These are phyloP conservation scores for Epinephelus malabaricus DNA, from an alignment of 2,797 vertebrate species.

Conservation along the genomic window DNA sequence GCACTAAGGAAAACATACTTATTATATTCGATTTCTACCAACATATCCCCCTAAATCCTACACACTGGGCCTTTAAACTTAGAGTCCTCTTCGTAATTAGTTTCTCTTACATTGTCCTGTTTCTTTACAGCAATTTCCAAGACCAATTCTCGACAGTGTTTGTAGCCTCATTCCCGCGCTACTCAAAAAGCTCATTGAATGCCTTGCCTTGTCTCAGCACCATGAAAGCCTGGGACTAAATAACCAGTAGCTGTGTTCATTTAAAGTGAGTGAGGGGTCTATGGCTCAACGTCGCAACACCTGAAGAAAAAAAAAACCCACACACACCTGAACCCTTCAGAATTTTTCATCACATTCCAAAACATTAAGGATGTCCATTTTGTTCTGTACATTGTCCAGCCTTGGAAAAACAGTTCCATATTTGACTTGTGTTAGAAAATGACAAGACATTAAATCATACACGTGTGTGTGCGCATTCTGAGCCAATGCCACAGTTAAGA, in stretches of 20 bases:
- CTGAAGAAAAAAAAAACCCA: background rate
- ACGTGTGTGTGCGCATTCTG: constrained; percentile 1
- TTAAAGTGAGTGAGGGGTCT: background rate
- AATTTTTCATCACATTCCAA: constrained; percentile 27
- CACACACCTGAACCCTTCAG: background rate
- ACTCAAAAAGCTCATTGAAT: constrained; percentile 27
- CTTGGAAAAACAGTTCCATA: background rate
- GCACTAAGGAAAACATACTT: too few species aligned
- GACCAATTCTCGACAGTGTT: background rate
- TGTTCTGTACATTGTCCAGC: constrained; percentile 22
- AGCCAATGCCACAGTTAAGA: background rate
- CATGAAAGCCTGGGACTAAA: background rate
- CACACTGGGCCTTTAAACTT: too few species aligned
- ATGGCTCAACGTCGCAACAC: background rate
- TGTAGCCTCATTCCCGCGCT: background rate
- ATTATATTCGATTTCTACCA: too few species aligned
- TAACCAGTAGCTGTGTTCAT: background rate
- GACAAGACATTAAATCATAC: background rate
- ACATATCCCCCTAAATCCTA: too few species aligned
- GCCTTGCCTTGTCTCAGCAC: background rate
- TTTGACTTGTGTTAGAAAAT: constrained; percentile 7
- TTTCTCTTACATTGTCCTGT: background rate
- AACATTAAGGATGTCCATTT: constrained; percentile 24
- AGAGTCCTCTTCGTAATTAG: background rate
- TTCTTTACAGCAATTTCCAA: background rate